These are phyloP conservation scores for Cariama cristata DNA, from an alignment of 2,113 vertebrate species.

Conservation along the genomic window DNA sequence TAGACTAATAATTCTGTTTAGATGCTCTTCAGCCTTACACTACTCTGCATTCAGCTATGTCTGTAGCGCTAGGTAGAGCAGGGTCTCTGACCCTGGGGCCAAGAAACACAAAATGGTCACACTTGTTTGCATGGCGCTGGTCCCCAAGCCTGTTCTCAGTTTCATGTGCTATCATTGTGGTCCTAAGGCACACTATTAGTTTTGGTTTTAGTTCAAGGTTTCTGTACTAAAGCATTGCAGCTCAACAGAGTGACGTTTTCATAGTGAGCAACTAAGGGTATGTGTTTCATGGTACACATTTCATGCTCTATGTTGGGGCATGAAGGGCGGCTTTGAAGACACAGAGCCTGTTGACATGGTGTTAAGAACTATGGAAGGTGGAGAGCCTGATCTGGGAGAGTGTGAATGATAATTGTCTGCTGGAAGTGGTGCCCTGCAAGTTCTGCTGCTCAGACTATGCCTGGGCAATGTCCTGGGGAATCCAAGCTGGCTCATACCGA, in stretches of 20 bases:
- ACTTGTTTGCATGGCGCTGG: background rate
- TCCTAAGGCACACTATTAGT: background rate
- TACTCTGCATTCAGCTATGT: background rate
- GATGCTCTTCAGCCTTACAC: background rate
- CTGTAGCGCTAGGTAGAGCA: accelerated
- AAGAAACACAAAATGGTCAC: accelerated
- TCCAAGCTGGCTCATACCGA: background rate
- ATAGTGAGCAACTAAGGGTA: accelerated
- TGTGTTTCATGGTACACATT: background rate
- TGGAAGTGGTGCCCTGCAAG: background rate
- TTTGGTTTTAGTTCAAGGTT: background rate
- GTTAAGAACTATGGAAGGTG: background rate
- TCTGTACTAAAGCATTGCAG: background rate
- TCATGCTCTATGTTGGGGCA: background rate
- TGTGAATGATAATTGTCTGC: background rate
- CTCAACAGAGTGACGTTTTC: background rate
- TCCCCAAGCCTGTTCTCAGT: background rate
- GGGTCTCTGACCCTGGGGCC: background rate
- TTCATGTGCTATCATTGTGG: background rate
- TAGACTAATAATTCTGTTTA: background rate
- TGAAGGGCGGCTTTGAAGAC: background rate
- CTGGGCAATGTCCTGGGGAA: accelerated
- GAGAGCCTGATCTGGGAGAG: background rate
- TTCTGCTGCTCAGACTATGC: background rate
- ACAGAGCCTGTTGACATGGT: background rate